Evolutionary conservation across 2,113 vertebrate genomes (phyloP), one percentile per base, ranked within the genome.

Genomic region (Isichthys henryi): DNA sequence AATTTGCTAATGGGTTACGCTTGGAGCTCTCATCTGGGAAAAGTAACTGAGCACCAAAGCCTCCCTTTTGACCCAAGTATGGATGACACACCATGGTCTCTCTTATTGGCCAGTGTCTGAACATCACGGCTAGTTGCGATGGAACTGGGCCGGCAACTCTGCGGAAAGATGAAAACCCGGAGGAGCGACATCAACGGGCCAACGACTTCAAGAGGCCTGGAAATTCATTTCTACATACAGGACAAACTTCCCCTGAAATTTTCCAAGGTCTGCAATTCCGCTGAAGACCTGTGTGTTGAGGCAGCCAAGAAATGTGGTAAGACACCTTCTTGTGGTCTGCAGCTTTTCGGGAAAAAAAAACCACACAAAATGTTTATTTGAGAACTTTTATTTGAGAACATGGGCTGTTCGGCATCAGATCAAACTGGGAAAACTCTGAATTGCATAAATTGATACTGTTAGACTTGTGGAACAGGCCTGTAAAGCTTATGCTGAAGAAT

Each of bases 81-180:
- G 27, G 74, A 77, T 31, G 31, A 27, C 0, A 0, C 4, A 88
- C 46, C 39, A 3, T 52, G 4, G 27, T 35, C 21, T 70, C 50
- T 74, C 49, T 84, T 31, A 15, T 13, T 58, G 31, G 45, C 66
- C 91, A 99, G 97, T 94, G 95, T 96, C 96, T 98, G 95, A 96
- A 96, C 92, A 96, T 96, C 91, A 96, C 94, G 93, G 94, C 96
- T 93, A 94, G 95, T 92, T 96, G 94, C 93, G 95, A 97, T 97
- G 97, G 95, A 96, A 94, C 94, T 95, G 93, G 93, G 96, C 91
- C 97, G 98, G 97, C 98, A 97, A 95, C 98, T 99, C 95, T 99
- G 98, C 95, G 96, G 97, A 89, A 99, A 99, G 94, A 97, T 96
- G 95, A 97, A 93, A 94, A 95, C 95, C 27, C 97, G 93, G 92